Percentiles rank a stretch among this genome's conserved stretches.
Conservation (phyloP, 2,113 vertebrate species). For the Tretioscincus oriximinensis region DNA sequence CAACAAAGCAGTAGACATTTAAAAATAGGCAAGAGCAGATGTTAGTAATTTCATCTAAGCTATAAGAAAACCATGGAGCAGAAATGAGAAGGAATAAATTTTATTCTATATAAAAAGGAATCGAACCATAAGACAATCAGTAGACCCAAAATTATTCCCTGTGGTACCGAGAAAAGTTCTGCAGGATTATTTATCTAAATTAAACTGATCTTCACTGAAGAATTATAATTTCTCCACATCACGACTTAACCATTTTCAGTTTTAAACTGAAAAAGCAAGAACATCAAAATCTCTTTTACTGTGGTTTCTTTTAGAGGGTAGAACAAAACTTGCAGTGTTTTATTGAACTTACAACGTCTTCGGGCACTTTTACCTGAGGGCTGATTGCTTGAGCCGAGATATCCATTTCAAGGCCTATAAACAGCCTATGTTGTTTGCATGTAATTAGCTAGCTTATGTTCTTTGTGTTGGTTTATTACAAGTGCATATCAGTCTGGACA, state of each 20-base stretch:
- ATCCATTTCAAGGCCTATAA: too few species aligned
- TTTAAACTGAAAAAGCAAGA: background rate
- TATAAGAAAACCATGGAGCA: conserved; percentile 10
- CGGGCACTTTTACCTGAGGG: too few species aligned
- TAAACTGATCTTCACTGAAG: conserved; percentile 23
- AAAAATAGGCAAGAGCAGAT: conserved; percentile 56
- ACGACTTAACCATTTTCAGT: background rate
- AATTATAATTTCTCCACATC: background rate
- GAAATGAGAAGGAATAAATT: background rate
- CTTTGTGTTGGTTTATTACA: too few species aligned
- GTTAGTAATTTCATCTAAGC: conserved; percentile 59
- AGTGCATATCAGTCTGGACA: too few species aligned
- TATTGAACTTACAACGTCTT: too few species aligned
- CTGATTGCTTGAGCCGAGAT: too few species aligned
- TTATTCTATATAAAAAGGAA: conserved; percentile 10
- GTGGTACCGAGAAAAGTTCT: conserved; percentile 3
- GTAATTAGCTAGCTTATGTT: too few species aligned
- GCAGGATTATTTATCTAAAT: conserved; percentile 22
- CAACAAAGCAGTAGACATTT: conserved; percentile 35
- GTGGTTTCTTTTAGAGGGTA: background rate
- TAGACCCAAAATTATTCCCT: conserved; percentile 26
- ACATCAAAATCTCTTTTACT: background rate
- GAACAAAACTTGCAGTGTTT: too few species aligned
- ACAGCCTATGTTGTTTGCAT: too few species aligned
- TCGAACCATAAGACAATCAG: conserved; percentile 36